Conservation (phyloP, 2,113 vertebrate genomes). For the Muntiacus muntjak region DNA sequence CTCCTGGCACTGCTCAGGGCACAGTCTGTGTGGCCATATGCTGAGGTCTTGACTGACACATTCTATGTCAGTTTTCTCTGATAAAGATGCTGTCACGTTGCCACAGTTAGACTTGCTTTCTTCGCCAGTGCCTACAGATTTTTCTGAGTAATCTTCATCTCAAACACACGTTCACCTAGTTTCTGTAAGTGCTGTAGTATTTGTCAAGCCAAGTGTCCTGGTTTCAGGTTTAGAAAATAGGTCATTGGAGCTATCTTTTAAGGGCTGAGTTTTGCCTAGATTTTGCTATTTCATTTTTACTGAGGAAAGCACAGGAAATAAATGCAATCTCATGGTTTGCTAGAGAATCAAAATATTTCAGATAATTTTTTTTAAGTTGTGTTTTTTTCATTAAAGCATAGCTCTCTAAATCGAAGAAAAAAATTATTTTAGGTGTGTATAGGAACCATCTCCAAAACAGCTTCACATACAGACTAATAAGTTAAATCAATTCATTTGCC, state of each 20-base stretch:
- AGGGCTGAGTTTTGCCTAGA: neutral
- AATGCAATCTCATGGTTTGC: slow-evolving; percentile 12
- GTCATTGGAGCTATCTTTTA: neutral
- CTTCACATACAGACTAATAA: neutral
- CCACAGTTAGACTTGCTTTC: neutral
- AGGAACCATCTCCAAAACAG: neutral
- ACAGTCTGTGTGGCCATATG: neutral
- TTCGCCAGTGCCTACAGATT: neutral
- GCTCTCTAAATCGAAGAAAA: neutral
- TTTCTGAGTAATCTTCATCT: neutral
- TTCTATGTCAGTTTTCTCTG: neutral
- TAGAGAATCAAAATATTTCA: slow-evolving; percentile 40
- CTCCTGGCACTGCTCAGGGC: neutral
- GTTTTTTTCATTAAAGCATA: neutral
- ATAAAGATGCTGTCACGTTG: neutral
- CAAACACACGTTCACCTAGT: neutral
- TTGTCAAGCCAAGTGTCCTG: neutral
- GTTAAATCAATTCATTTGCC: neutral
- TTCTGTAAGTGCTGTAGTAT: slow-evolving; percentile 1
- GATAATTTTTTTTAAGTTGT: neutral
- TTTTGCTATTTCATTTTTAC: slow-evolving; percentile 32
- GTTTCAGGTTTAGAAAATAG: slow-evolving; percentile 32
- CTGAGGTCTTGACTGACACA: neutral
- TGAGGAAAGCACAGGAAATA: neutral
- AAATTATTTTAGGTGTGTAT: neutral